Conservation (phyloP, 2,797 vertebrate genomes). For the Tenualosa thibaudeaui region DNA sequence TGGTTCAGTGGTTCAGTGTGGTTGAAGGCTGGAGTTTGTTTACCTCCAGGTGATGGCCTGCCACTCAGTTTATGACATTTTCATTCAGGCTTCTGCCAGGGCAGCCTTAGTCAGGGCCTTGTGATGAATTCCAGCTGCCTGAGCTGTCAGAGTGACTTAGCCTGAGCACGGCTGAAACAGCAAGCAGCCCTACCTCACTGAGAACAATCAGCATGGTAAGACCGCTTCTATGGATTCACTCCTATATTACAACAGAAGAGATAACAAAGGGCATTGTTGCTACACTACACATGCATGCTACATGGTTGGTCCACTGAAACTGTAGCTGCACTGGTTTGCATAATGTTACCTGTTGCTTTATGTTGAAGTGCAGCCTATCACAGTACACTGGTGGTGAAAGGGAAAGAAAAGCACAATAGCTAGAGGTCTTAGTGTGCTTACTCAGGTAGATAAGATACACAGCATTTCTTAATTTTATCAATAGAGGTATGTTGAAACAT, state of each 20-base stretch:
- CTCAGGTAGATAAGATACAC: not conserved
- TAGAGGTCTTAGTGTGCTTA: not conserved
- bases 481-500: not conserved
- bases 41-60: conserved; percentile 7
- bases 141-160: conserved; percentile 47
- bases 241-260: not conserved
- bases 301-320: not conserved
- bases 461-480: not conserved
- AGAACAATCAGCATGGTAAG: conserved; percentile 53
- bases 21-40: not conserved
- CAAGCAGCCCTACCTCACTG: conserved; percentile 31
- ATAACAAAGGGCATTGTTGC: not conserved
- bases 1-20: not conserved
- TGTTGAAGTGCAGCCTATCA: not conserved
- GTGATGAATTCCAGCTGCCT: conserved; percentile 58
- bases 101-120: conserved; percentile 57
- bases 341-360: not conserved
- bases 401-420: not conserved
- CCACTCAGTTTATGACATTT: conserved; percentile 58
- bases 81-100: conserved; percentile 69
- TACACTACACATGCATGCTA: not conserved
- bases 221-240: conserved; percentile 7
- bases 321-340: not conserved
- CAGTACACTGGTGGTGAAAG: not conserved
- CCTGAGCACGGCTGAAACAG: conserved; percentile 47